These are phyloP conservation scores for Dasypus novemcinctus DNA, from an alignment of 2,113 vertebrate species.

Conservation along the genomic window DNA sequence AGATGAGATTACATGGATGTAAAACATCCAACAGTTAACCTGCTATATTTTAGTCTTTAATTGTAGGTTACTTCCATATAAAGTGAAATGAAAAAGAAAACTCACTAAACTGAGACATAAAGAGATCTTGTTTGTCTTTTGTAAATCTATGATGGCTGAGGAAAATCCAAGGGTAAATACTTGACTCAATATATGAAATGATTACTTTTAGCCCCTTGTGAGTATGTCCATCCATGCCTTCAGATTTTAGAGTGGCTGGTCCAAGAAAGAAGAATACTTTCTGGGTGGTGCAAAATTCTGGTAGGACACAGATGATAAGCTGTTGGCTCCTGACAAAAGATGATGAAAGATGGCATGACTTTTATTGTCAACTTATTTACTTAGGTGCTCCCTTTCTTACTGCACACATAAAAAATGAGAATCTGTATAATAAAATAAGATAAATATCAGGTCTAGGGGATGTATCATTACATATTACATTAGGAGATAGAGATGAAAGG, in stretches of 20 bases:
- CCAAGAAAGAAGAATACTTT: background rate
- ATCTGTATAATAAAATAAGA: background rate
- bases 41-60: background rate
- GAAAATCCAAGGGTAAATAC: background rate
- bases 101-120: background rate
- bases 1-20: background rate
- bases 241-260: background rate
- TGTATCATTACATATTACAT: background rate
- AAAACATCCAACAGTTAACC: background rate
- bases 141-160: background rate
- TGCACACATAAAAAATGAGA: background rate
- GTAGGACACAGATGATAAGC: background rate
- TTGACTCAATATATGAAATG: background rate
- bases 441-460: background rate
- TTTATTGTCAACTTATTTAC: background rate
- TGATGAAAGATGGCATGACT: background rate
- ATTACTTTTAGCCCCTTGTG: background rate
- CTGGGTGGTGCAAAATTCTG: background rate
- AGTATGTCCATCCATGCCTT: background rate
- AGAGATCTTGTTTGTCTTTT: background rate
- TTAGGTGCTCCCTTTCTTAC: background rate
- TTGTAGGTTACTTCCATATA: background rate
- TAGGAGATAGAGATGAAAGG: background rate
- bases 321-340: background rate
- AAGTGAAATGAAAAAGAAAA: background rate